Evolutionary conservation across 2,113 vertebrate species (phyloP).

Genomic region (Python bivittatus): DNA sequence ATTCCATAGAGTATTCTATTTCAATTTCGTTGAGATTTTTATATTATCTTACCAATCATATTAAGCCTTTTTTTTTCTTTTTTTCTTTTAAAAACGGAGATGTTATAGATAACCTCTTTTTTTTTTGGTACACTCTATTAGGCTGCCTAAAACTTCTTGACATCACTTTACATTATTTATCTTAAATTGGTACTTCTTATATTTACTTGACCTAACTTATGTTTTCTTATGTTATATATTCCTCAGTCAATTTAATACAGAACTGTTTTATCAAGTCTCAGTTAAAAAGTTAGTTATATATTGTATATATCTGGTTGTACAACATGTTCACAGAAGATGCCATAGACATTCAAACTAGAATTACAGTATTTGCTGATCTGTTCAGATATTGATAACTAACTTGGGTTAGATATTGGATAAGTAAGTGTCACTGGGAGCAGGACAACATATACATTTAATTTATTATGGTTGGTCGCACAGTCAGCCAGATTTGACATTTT

Average conservation of each 20-base stretch:
- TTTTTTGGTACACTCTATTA: not conserved
- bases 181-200: not conserved
- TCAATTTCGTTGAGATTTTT: not conserved
- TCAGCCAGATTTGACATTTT: no score
- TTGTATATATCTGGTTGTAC: not conserved
- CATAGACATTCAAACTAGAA: slow-evolving; percentile 48
- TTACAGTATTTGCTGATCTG: slow-evolving; percentile 57
- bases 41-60: not conserved
- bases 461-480: no score
- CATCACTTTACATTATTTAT: not conserved
- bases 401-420: no score
- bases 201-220: not conserved
- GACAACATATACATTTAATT: slow-evolving; percentile 64
- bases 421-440: no score
- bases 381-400: slow-evolving; percentile 12
- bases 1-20: no score
- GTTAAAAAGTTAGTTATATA: not conserved
- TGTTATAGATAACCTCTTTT: not conserved
- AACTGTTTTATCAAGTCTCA: not conserved
- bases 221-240: not conserved
- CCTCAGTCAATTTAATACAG: not conserved
- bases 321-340: not conserved
- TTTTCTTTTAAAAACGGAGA: not conserved
- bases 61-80: no score
- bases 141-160: not conserved